Conservation (phyloP, 2,797 vertebrate species). For the Gymnodraco acuticeps region DNA sequence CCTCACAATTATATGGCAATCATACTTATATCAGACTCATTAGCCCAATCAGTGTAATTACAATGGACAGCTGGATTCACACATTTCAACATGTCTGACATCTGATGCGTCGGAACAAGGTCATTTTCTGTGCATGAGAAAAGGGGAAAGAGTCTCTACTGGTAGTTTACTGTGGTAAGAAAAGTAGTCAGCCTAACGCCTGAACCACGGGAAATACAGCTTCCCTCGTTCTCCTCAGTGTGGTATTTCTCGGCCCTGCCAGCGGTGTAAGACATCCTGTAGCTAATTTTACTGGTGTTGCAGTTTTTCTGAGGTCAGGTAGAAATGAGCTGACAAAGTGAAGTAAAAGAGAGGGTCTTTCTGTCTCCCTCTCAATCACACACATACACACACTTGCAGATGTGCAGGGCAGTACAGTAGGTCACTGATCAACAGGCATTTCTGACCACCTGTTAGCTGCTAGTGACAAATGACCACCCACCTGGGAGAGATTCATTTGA, state of each 20-base stretch:
- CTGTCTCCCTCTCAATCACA: no score
- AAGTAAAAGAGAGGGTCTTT: slow-evolving; percentile 6
- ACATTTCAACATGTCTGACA: slow-evolving; percentile 14
- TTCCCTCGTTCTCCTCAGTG: slow-evolving; percentile 35
- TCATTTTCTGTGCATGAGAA: background rate
- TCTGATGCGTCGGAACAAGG: background rate
- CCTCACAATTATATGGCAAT: slow-evolving; percentile 34
- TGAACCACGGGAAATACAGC: slow-evolving; percentile 54
- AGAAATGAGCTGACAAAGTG: slow-evolving; percentile 36
- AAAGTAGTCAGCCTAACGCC: background rate
- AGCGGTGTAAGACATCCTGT: slow-evolving; percentile 26
- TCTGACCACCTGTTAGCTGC: no score
- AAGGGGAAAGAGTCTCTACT: background rate
- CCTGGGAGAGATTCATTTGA: no score
- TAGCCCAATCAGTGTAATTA: slow-evolving; percentile 34
- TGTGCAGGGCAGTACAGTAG: no score
- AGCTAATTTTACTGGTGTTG: slow-evolving; percentile 35
- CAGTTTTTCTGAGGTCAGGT: slow-evolving; percentile 45
- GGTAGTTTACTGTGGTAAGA: background rate
- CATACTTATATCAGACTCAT: slow-evolving; percentile 26
- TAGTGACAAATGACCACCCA: no score
- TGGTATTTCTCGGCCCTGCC: slow-evolving; percentile 18
- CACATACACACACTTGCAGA: no score
- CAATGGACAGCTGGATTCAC: slow-evolving; percentile 39
- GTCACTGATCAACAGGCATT: no score